Evolutionary conservation across 1,140 invertebrate genomes (phyloP).

Genomic region (Atta colombica): DNA sequence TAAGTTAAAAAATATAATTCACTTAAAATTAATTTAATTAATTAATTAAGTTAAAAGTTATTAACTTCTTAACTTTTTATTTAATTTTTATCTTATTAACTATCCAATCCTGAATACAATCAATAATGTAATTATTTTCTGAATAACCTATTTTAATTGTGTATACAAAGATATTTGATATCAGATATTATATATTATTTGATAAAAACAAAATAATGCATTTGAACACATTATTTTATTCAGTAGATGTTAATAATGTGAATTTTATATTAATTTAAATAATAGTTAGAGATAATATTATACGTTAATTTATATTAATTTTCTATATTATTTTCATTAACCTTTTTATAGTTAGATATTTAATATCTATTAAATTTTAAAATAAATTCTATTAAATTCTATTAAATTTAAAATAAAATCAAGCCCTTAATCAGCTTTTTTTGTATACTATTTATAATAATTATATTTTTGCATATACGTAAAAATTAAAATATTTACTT

Average conservation of each 20-base stretch:
- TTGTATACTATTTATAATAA: background rate
- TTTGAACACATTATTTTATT: background rate
- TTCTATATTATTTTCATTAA: background rate
- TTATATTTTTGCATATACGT: background rate
- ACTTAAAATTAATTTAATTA: too few relatives aligned
- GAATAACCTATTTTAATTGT: background rate
- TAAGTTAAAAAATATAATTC: too few relatives aligned
- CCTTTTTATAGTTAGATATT: background rate
- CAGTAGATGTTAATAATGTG: slow-evolving; percentile 8
- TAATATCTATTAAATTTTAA: background rate
- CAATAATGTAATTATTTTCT: background rate
- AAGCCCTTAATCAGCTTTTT: background rate
- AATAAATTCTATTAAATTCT: background rate
- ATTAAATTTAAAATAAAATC: background rate
- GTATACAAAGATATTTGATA: background rate
- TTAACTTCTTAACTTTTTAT: too few relatives aligned
- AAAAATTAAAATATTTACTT: background rate
- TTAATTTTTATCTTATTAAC: too few relatives aligned
- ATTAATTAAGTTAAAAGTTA: too few relatives aligned
- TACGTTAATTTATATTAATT: slow-evolving; percentile 13
- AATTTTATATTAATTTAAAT: slow-evolving; percentile 21
- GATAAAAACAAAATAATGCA: background rate
- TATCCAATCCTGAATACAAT: background rate
- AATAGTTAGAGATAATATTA: background rate
- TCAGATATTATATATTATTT: background rate